A percentile compares a stretch with the other conserved stretches of the same genome.
Conservation (phyloP, 2,888 invertebrate genomes). For the Amiota minor region DNA sequence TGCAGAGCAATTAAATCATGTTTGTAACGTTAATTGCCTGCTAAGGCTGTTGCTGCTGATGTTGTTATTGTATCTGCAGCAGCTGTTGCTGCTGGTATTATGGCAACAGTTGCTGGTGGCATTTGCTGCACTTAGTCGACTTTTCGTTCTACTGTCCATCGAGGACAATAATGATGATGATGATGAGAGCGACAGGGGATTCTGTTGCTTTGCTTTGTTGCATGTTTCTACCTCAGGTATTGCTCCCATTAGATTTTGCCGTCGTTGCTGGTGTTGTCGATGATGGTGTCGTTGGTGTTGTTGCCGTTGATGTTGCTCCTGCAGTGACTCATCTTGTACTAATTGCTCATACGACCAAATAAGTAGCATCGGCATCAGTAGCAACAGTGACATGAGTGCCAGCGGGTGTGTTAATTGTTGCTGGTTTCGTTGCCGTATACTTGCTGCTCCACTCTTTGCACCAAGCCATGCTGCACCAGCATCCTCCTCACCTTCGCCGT, state of each 20-base stretch:
- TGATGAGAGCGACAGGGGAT: slow-evolving; percentile 17
- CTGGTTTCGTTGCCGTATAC: slow-evolving; percentile 40
- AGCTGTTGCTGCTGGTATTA: not conserved
- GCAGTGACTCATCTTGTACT: slow-evolving; percentile 45
- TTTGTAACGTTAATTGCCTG: slow-evolving; percentile 46
- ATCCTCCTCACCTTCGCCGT: slow-evolving; percentile 49
- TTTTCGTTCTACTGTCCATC: not conserved
- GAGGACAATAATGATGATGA: slow-evolving; percentile 17
- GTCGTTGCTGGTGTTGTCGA: slow-evolving; percentile 29
- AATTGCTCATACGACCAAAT: slow-evolving; percentile 61
- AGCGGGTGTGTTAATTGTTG: slow-evolving; percentile 48
- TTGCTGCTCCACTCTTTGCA: slow-evolving; percentile 35
- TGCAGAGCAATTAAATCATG: slow-evolving; percentile 65
- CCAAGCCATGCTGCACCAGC: slow-evolving; percentile 61
- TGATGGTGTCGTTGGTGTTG: slow-evolving; percentile 29
- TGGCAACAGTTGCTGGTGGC: not conserved
- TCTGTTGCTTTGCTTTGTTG: slow-evolving; percentile 14
- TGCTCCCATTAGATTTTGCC: too few relatives aligned
- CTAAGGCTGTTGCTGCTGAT: slow-evolving; percentile 34
- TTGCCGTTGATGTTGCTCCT: slow-evolving; percentile 31
- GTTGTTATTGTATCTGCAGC: slow-evolving; percentile 25
- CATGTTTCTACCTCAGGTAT: too few relatives aligned
- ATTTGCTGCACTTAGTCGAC: not conserved
- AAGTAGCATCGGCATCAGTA: slow-evolving; percentile 51
- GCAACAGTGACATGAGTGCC: slow-evolving; percentile 46